Base-by-base conservation (phyloP, 2,888 invertebrate genomes). In the Drosophila koepferae region DNA sequence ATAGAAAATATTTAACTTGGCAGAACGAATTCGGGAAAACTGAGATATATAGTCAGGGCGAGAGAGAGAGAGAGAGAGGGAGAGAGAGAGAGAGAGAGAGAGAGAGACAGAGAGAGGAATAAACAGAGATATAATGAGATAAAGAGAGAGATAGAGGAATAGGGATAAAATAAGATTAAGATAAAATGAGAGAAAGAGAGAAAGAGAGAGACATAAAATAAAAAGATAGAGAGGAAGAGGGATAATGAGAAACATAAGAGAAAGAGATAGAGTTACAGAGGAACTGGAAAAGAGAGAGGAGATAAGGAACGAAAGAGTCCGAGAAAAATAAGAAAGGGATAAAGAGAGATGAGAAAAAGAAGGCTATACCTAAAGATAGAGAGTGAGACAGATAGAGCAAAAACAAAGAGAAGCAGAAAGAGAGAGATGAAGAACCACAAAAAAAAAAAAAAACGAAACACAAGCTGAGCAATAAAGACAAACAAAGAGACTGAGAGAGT, bases 231-330 rank as follows among this genome's bases (percentile, higher is more conserved):
- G 38, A 38, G 6, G 2, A 6, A 14, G 5, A 6, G 12, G 0
- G 46, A 9, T 28, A 28, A 28, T 28, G 10, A 31, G 0, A 8
- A 4, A 16, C 5, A 28, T 28, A 28, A 28, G 1, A 28, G 9
- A 16, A 8, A 23, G 10, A 46, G 6, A 4, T 2, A 9, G 2
- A 6, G 6, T 23, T 23, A 23, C 23, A 23, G 14, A 7, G 14
- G 8, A 1, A 23, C 23, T 3, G 7, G 14, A 3, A 7, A 8
- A 20, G 44, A 20, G 6, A 43, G 43, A 43, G 10, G 1, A 18
- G 9, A 18, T 18, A 1, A 41, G 8, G 0, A 44, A 20, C 5
- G 0, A 18, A 1, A 20, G 18, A 20, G 0, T 0, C 1, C 12
- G 18, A 2, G 28, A 28, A 28, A 2, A 20, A 4, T 0, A 8